A percentile compares a stretch with the other conserved stretches of the same genome.
Evolutionary conservation across 2,797 vertebrate genomes (phyloP).

Genomic region (Anniella stebbinsi): DNA sequence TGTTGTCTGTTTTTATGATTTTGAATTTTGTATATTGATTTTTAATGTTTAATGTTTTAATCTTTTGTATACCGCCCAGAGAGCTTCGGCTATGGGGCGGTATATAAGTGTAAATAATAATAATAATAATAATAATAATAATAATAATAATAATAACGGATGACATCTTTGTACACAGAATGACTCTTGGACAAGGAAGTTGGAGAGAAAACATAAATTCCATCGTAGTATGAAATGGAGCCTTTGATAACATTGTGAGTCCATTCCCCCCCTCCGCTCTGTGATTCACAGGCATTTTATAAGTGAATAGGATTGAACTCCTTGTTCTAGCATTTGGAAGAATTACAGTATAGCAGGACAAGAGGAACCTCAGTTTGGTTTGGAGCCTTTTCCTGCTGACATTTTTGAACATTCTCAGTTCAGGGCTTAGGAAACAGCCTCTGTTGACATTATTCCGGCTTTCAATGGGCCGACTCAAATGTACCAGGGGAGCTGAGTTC

Average conservation of each 20-base stretch:
- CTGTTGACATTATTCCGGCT: slow-evolving; percentile 57
- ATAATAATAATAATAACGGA: no score
- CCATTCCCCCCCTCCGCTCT: no score
- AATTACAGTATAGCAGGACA: neutral
- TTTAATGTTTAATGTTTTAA: no score
- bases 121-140: no score
- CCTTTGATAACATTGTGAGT: neutral
- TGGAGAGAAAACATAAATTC: neutral
- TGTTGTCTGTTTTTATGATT: no score
- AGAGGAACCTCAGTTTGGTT: slow-evolving; percentile 40
- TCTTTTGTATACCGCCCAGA: no score
- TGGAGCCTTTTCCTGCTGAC: slow-evolving; percentile 45
- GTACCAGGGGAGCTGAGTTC: slow-evolving; percentile 46
- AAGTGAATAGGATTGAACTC: rapidly evolving
- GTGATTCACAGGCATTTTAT: neutral
- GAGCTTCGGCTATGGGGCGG: no score
- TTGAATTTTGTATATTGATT: no score
- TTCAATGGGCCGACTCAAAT: slow-evolving; percentile 1
- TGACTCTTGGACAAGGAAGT: neutral
- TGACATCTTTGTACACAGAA: neutral
- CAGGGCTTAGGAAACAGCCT: slow-evolving; percentile 65
- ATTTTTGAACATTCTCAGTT: slow-evolving; percentile 62
- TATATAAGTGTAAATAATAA: no score
- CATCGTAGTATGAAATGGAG: neutral
- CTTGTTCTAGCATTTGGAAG: slow-evolving; percentile 9